A percentile compares a stretch with the other conserved stretches of the same genome.
These are phyloP conservation scores for Malurus cyaneus DNA, from an alignment of 2,113 vertebrate species.

Conservation along the genomic window DNA sequence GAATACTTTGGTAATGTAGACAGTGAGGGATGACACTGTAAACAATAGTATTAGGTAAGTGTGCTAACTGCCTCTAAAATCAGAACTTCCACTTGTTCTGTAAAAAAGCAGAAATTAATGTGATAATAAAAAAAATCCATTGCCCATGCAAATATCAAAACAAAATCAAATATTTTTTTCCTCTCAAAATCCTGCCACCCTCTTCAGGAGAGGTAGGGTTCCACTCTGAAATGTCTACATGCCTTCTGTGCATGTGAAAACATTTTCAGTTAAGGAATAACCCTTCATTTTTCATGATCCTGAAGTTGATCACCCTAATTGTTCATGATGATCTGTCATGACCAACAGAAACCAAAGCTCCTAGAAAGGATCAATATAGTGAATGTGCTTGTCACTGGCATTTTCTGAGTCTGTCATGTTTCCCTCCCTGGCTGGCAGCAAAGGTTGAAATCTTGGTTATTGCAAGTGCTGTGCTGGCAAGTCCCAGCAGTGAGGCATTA, in stretches of 20 bases:
- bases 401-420: neutral
- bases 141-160: neutral
- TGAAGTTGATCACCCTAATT: neutral
- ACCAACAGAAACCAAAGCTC: neutral
- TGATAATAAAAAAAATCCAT: neutral
- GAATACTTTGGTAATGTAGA: neutral
- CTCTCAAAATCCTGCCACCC: neutral
- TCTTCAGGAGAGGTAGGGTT: neutral
- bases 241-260: neutral
- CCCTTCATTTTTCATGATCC: neutral
- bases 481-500: neutral
- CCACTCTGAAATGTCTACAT: neutral
- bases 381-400: neutral
- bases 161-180: neutral
- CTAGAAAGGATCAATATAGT: neutral
- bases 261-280: neutral
- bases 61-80: neutral
- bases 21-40: neutral
- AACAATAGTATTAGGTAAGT: neutral
- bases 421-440: neutral
- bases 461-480: neutral
- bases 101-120: neutral
- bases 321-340: neutral
- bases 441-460: neutral
- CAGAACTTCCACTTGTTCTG: neutral